Percentiles rank a stretch among this genome's conserved stretches.
These are phyloP conservation scores for Hedya salicella DNA, from an alignment of 2,888 invertebrate genomes.

Conservation along the genomic window DNA sequence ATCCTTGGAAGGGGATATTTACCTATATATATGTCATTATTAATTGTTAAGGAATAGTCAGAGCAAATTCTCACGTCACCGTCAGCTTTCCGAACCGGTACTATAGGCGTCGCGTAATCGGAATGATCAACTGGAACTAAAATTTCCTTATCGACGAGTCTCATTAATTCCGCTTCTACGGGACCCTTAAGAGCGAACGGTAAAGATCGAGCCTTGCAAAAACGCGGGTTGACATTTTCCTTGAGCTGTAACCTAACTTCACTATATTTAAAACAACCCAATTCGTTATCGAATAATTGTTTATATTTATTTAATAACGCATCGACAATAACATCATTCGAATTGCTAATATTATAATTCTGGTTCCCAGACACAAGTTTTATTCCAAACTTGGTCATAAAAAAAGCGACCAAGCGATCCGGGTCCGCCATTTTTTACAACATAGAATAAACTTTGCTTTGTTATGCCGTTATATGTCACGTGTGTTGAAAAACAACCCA, in stretches of 20 bases:
- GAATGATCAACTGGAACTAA: conserved; percentile 3
- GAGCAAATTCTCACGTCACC: conserved; percentile 21
- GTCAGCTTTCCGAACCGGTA: neutral
- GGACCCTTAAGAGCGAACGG: neutral
- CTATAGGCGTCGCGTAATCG: neutral
- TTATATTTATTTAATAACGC: neutral
- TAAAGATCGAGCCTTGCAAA: neutral
- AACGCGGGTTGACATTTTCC: neutral
- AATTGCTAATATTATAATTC: neutral
- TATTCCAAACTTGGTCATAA: neutral
- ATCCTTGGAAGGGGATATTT: neutral
- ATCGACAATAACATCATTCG: neutral
- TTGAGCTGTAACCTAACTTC: neutral
- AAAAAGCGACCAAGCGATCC: neutral
- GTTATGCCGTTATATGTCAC: neutral
- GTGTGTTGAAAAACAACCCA: neutral
- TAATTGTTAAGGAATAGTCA: conserved; percentile 32
- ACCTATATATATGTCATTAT: conserved; percentile 33
- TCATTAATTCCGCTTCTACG: neutral
- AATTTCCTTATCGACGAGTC: neutral
- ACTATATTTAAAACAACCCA: conserved; percentile 9
- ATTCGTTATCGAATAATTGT: neutral
- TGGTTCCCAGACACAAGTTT: neutral
- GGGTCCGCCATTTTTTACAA: neutral
- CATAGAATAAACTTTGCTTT: neutral